phyloP scores from a whole-genome alignment of 1,140 invertebrate genomes.

The Drosophila bocqueti region DNA sequence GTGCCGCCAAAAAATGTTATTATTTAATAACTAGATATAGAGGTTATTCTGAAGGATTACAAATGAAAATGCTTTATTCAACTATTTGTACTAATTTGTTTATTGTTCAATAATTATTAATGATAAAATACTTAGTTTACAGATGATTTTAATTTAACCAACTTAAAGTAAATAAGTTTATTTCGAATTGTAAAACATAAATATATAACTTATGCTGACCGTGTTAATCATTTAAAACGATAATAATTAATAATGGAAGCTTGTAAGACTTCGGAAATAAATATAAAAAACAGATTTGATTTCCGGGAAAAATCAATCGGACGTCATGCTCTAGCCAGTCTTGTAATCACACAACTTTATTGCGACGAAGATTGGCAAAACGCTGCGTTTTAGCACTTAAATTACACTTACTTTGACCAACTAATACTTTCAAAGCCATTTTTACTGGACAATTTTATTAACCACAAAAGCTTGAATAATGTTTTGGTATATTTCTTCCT shows the following conservation, averaged over 20 bases:
- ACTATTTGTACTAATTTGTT: background rate
- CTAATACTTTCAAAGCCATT: constrained; percentile 53
- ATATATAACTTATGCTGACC: background rate
- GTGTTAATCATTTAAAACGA: background rate
- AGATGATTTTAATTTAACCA: background rate
- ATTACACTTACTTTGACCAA: constrained; percentile 85
- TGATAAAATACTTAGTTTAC: background rate
- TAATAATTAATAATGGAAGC: background rate
- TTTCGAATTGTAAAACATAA: background rate
- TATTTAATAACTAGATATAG: background rate
- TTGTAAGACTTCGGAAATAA: background rate
- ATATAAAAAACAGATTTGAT: background rate
- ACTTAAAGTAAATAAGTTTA: background rate
- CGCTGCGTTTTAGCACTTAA: too few species aligned
- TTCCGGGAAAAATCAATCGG: constrained; percentile 14
- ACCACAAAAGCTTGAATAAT: constrained; percentile 13
- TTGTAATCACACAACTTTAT: background rate
- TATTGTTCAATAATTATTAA: background rate
- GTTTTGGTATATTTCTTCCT: constrained; percentile 12
- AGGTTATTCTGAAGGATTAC: background rate
- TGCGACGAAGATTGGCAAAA: background rate
- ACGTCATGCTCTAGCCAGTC: background rate
- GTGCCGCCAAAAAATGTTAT: background rate
- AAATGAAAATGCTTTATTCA: background rate
- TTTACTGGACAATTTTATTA: constrained; percentile 13